Base-by-base conservation (phyloP, 2,888 invertebrate genomes). In the Bruchidius siliquastri region DNA sequence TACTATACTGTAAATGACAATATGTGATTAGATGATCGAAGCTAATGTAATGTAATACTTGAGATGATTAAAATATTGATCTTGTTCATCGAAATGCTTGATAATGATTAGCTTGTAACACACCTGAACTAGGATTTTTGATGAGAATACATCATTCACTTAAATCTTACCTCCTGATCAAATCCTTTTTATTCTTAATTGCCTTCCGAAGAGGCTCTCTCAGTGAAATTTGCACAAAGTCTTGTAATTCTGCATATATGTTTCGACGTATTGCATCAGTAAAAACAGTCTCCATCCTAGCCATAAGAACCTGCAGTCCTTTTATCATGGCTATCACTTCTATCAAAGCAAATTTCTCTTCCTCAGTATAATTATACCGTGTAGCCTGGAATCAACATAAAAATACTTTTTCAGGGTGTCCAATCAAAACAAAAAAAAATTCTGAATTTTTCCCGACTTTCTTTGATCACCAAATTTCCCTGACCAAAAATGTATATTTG, bases 251-350 rank as follows among this genome's bases (percentile, higher is more conserved):
- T 0, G 97, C 94, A 86, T 99, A 99, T 79, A 99, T 96, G 84
- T 96, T 95, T 69, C 97, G 89, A 26, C 95, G 89, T 77, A 97
- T 96, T 0, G 96, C 95, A 85, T 96, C 95, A 73, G 94, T 94
- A 81, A 97, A 93, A n/a, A 98, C 97, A 0, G 97, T 96, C 88
- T 99, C 99, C 93, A 99, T 98, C 68, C 97, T 90, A 0, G 97
- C 95, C 96, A 99, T 96, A 72, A 98, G 88, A 22, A 96, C 96
- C 86, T 99, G 99, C 2, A 99, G 89, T 0, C 98, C 98, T 87
- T 99, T 99, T 81, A 99, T 98, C 98, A 99, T 99, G 0, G 98
- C 98, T 80, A 99, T 98, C 21, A 98, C 96, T 88, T 99, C 98
- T 77, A 99, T 98, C 81, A 99, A 88, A 0, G 98, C 98, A 87